phyloP scores from a whole-genome alignment of 2,113 vertebrate genomes.

The Microtus ochrogaster region DNA sequence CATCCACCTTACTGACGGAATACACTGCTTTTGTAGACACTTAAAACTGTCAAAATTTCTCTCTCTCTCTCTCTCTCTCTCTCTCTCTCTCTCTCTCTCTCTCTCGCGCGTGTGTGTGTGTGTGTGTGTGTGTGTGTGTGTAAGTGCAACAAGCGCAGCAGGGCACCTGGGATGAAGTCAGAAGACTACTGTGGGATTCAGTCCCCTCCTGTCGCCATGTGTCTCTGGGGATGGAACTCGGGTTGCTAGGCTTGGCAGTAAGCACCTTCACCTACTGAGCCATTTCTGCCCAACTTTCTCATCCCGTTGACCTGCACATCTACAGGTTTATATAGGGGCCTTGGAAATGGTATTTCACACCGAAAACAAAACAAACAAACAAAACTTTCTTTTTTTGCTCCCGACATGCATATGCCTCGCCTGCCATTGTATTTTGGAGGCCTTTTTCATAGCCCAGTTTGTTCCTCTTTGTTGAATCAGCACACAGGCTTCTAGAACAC shows the following conservation, averaged over 20 bases:
- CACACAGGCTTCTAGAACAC: too few relatives aligned
- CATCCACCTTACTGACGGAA: accelerated
- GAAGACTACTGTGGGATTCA: not conserved
- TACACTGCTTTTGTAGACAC: not conserved
- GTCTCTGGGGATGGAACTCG: not conserved
- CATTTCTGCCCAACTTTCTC: not conserved
- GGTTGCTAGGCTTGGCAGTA: not conserved
- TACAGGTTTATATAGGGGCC: constrained; percentile 26
- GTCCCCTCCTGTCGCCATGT: not conserved
- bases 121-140: not conserved
- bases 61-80: too few relatives aligned
- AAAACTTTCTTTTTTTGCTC: too few relatives aligned
- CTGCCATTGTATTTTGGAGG: not conserved
- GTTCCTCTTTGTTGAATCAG: not conserved
- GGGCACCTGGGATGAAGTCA: not conserved
- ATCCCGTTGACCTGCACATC: not conserved
- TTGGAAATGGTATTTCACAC: not conserved
- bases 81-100: too few relatives aligned
- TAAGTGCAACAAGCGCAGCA: not conserved
- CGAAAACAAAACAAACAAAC: not conserved
- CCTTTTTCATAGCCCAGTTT: not conserved
- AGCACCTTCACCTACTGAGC: too few relatives aligned
- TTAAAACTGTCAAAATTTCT: not conserved
- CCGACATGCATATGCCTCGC: too few relatives aligned
- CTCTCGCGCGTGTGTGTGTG: not conserved